Percentiles rank a stretch among this genome's conserved stretches.
Evolutionary conservation across 2,888 invertebrate species (phyloP).

Genomic region (Rhaphigaster nebulosa): DNA sequence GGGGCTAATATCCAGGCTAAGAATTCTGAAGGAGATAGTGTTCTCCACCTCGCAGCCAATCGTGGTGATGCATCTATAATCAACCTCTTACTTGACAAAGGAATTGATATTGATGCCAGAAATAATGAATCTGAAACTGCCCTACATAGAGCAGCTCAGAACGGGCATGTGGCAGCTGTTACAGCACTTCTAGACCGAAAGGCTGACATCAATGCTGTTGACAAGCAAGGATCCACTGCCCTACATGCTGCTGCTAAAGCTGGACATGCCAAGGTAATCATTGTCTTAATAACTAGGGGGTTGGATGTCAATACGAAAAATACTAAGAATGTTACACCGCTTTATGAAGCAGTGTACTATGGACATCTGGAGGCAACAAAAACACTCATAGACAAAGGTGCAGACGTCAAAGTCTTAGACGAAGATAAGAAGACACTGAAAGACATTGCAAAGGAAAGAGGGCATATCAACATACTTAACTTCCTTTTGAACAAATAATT

Average conservation of each 20-base stretch:
- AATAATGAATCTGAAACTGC: constrained; percentile 44
- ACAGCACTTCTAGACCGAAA: constrained; percentile 47
- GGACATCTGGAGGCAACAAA: constrained; percentile 56
- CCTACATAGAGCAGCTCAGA: constrained; percentile 51
- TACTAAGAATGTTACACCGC: constrained; percentile 62
- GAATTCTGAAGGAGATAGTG: background rate
- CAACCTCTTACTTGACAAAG: background rate
- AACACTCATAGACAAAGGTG: constrained; percentile 21
- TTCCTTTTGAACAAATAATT: background rate
- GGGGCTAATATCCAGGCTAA: background rate
- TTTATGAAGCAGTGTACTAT: constrained; percentile 63
- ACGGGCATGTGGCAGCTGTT: constrained; percentile 28
- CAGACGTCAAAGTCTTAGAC: constrained; percentile 5
- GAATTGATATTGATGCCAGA: background rate
- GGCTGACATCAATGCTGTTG: constrained; percentile 5
- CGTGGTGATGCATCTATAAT: constrained; percentile 1
- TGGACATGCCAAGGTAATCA: constrained; percentile 62
- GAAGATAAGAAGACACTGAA: background rate
- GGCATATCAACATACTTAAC: background rate
- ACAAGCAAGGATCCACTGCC: constrained; percentile 24
- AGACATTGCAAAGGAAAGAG: constrained; percentile 36
- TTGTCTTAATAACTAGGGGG: constrained; percentile 62
- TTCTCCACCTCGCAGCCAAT: background rate
- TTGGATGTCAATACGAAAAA: constrained; percentile 62
- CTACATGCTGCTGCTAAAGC: constrained; percentile 62